Conservation (phyloP, 2,888 invertebrate species). For the Scaptomyza cyrtandrae region DNA sequence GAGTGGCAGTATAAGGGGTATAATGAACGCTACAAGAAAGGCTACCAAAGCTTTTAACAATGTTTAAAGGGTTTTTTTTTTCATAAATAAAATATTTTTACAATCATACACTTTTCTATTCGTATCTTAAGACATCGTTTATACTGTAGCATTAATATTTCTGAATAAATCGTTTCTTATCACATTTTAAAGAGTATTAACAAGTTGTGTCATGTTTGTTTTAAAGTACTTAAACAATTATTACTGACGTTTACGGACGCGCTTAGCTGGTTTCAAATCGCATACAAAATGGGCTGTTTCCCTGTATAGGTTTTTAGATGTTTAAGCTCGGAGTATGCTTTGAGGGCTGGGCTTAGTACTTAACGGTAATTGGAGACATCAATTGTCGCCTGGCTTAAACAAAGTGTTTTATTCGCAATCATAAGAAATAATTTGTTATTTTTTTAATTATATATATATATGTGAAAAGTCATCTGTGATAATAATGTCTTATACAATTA, state of each 20-base stretch:
- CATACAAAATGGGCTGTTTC: constrained; percentile 43
- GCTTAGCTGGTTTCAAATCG: constrained; percentile 67
- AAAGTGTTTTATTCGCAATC: constrained; percentile 20
- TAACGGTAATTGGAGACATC: constrained; percentile 57
- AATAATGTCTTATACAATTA: neutral
- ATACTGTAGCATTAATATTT: too few species aligned
- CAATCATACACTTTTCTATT: too few species aligned
- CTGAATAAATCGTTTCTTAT: neutral
- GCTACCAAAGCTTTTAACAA: too few species aligned
- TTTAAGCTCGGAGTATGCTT: constrained; percentile 4
- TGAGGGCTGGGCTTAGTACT: constrained; percentile 33
- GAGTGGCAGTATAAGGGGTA: neutral
- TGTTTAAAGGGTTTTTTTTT: too few species aligned
- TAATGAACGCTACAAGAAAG: neutral
- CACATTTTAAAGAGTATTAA: constrained; percentile 15
- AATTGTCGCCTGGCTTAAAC: constrained; percentile 37
- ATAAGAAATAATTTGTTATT: constrained; percentile 31
- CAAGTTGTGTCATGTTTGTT: neutral
- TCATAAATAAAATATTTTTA: too few species aligned
- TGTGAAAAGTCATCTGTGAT: constrained; percentile 17
- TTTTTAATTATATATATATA: neutral
- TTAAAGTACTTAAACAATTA: constrained; percentile 31
- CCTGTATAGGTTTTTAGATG: constrained; percentile 5
- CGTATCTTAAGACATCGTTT: too few species aligned
- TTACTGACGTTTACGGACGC: constrained; percentile 69